A percentile compares a stretch with the other conserved stretches of the same genome.
Evolutionary conservation across 2,797 vertebrate species (phyloP).

Genomic region (Diplodus sargus): DNA sequence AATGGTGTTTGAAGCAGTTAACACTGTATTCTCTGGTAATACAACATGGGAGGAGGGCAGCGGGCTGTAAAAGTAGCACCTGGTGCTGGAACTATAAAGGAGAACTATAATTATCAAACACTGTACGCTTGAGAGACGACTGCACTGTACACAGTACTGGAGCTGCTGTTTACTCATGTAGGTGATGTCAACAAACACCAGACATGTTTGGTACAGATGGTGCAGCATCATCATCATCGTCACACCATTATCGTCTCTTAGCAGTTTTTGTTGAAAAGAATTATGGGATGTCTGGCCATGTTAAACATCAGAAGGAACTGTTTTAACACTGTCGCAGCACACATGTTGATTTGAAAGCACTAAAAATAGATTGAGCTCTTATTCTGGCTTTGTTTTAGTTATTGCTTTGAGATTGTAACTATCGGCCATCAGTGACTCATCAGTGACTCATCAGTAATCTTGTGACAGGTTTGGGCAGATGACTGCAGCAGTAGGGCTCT

Average conservation of each 20-base stretch:
- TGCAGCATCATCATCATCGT: not conserved
- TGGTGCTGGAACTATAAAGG: constrained; percentile 37
- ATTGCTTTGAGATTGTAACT: constrained; percentile 46
- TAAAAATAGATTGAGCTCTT: constrained; percentile 16
- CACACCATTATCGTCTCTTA: not conserved
- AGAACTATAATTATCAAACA: constrained; percentile 19
- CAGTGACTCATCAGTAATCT: constrained; percentile 8
- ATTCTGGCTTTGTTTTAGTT: constrained; percentile 51
- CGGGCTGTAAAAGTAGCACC: constrained; percentile 22
- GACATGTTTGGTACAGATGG: constrained; percentile 5
- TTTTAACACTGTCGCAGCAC: not conserved
- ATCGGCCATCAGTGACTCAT: not conserved
- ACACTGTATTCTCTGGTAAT: constrained; percentile 64
- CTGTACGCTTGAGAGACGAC: constrained; percentile 15
- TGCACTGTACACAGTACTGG: not conserved
- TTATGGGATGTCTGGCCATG: constrained; percentile 9
- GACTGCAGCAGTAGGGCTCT: constrained; percentile 32
- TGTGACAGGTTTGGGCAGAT: not conserved
- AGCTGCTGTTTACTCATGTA: not conserved
- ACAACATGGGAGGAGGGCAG: constrained; percentile 20
- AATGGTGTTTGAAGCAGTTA: constrained; percentile 45
- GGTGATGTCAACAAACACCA: constrained; percentile 26
- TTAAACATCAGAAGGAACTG: not conserved
- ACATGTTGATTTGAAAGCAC: not conserved
- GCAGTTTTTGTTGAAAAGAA: not conserved